Evolutionary conservation across 2,888 invertebrate species (phyloP).

Genomic region (Mesochorus sp.): DNA sequence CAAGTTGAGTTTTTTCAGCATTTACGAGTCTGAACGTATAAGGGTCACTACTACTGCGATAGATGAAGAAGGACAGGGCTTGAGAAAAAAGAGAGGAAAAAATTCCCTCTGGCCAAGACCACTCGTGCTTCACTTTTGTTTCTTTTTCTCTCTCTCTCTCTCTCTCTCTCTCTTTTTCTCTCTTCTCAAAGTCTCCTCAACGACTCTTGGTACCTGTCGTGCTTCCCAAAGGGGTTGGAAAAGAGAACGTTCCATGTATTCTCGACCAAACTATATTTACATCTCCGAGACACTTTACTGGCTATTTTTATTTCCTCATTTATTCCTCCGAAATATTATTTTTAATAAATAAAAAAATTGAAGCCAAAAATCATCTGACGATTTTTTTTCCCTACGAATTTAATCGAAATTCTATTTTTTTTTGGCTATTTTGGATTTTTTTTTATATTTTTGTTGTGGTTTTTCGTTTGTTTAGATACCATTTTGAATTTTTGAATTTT

Average conservation of each 20-base stretch:
- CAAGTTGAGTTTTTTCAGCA: not conserved
- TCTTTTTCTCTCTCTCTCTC: constrained; percentile 15
- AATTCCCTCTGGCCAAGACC: constrained; percentile 23
- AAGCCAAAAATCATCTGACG: not conserved
- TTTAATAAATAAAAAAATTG: too few species aligned
- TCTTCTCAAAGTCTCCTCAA: constrained; percentile 18
- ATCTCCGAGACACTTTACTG: too few species aligned
- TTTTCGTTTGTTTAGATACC: too few species aligned
- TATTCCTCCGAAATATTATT: not conserved
- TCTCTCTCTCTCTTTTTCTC: constrained; percentile 3
- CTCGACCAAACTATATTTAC: not conserved
- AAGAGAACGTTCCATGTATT: constrained; percentile 48
- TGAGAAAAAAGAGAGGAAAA: constrained; percentile 1
- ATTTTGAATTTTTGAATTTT: too few species aligned
- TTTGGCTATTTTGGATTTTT: not conserved
- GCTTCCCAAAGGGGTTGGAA: constrained; percentile 2
- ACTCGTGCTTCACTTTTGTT: constrained; percentile 17
- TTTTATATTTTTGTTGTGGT: too few species aligned
- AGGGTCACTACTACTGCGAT: constrained; percentile 19
- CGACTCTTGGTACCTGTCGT: constrained; percentile 11
- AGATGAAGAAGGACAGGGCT: not conserved
- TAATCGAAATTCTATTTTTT: not conserved
- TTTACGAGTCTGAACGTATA: constrained; percentile 36
- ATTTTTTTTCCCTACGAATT: not conserved
- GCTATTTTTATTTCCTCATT: too few species aligned